Conservation (phyloP, 2,113 vertebrate species). For the Pyxicephalus adspersus region DNA sequence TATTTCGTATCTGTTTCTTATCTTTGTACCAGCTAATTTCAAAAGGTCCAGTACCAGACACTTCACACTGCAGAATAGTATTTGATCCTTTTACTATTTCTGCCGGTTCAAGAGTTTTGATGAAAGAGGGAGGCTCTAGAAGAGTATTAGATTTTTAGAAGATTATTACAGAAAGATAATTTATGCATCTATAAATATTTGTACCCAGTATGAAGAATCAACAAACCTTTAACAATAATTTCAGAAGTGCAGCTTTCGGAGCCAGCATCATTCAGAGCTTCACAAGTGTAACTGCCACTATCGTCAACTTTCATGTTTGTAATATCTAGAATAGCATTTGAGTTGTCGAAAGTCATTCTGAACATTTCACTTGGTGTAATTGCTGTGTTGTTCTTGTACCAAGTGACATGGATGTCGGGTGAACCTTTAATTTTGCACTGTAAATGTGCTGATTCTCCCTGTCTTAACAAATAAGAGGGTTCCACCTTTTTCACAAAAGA, state of each 20-base stretch:
- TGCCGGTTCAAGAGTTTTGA: conserved; percentile 85
- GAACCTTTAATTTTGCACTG: conserved; percentile 93
- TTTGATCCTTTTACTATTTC: conserved; percentile 88
- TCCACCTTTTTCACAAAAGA: conserved; percentile 93
- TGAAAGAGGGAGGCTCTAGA: conserved; percentile 91
- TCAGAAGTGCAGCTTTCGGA: conserved; percentile 87
- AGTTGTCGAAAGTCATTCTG: conserved; percentile 83
- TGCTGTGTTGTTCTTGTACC: conserved; percentile 95
- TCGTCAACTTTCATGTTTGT: conserved; percentile 81
- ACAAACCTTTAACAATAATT: conserved; percentile 94
- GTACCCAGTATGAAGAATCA: not conserved
- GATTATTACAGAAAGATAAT: conserved; percentile 53
- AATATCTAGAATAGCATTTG: conserved; percentile 84
- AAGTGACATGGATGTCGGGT: conserved; percentile 88
- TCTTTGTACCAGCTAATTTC: conserved; percentile 96
- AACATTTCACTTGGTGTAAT: conserved; percentile 85
- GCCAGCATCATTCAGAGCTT: conserved; percentile 92
- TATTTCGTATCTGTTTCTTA: conserved; percentile 86
- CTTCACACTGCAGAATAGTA: conserved; percentile 86
- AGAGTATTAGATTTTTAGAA: conserved; percentile 65
- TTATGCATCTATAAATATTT: not conserved
- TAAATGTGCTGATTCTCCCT: conserved; percentile 87
- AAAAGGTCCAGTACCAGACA: conserved; percentile 91
- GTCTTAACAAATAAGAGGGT: conserved; percentile 90
- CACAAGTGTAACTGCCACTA: conserved; percentile 91